A percentile compares a stretch with the other conserved stretches of the same genome.
Conservation (phyloP, 2,888 invertebrate species). For the Brachyopa scutellaris region DNA sequence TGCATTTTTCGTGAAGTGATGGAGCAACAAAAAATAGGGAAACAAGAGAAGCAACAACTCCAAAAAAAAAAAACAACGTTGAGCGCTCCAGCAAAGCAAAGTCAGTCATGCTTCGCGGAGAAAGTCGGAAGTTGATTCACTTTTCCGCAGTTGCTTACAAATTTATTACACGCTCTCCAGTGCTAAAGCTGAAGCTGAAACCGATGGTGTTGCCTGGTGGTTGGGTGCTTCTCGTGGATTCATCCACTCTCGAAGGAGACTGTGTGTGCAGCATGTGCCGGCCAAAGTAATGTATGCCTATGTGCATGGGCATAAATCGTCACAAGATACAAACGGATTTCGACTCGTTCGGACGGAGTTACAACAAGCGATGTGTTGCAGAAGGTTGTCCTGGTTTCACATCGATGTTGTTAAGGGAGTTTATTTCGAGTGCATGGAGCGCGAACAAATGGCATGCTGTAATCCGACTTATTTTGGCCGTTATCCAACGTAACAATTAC, state of each 20-base stretch:
- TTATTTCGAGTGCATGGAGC: background rate
- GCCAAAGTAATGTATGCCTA: conserved; percentile 50
- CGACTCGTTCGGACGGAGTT: conserved; percentile 20
- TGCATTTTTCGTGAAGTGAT: conserved; percentile 39
- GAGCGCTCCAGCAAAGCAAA: conserved; percentile 45
- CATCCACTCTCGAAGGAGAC: conserved; percentile 20
- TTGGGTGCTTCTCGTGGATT: conserved; percentile 39
- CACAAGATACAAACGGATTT: conserved; percentile 42
- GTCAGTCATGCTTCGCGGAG: conserved; percentile 72
- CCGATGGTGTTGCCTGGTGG: background rate
- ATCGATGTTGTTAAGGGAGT: background rate
- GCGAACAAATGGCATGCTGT: conserved; percentile 43
- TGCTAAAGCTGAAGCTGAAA: background rate
- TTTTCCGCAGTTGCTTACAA: conserved; percentile 72
- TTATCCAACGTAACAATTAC: conserved; percentile 42
- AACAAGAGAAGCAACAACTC: background rate
- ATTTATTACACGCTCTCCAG: conserved; percentile 63
- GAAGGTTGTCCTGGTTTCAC: conserved; percentile 4
- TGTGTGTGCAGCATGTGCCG: conserved; percentile 18
- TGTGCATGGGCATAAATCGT: conserved; percentile 56
- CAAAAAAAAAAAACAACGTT: background rate
- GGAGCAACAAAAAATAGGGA: background rate
- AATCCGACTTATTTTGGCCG: conserved; percentile 55
- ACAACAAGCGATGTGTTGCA: conserved; percentile 49
- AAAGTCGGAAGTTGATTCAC: conserved; percentile 73